Percentiles rank a stretch among this genome's conserved stretches.
Evolutionary conservation across 2,888 invertebrate species (phyloP).

Genomic region (Azorinus chamasolen): DNA sequence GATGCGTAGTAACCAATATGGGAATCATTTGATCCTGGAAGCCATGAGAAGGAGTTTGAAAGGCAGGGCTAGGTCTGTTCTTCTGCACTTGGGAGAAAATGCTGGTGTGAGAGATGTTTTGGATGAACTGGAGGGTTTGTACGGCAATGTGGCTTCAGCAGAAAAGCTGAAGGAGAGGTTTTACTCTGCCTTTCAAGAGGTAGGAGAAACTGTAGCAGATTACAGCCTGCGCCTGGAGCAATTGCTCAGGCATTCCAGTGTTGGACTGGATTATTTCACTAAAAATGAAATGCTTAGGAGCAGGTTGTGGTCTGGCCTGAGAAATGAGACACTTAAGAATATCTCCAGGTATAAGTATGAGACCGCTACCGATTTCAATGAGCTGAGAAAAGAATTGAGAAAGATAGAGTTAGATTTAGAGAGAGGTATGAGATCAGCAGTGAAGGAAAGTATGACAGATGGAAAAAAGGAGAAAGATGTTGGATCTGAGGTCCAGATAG

Average conservation of each 20-base stretch:
- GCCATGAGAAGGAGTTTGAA: conserved; percentile 2
- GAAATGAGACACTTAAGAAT: conserved; percentile 5
- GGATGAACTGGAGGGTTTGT: not conserved
- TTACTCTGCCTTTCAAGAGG: conserved; percentile 4
- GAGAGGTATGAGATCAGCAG: not conserved
- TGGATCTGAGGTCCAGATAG: no score
- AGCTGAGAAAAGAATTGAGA: conserved; percentile 7
- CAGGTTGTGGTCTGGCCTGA: conserved; percentile 15
- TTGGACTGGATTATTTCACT: not conserved
- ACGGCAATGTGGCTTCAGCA: not conserved
- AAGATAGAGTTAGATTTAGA: conserved; percentile 10
- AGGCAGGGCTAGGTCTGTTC: conserved; percentile 12
- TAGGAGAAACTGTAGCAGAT: conserved; percentile 5
- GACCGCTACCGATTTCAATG: not conserved
- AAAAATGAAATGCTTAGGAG: conserved; percentile 17
- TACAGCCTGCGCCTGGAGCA: conserved; percentile 20
- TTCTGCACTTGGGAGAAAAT: conserved; percentile 11
- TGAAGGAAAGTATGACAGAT: not conserved
- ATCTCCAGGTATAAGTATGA: conserved; percentile 22
- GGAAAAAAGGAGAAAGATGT: no score
- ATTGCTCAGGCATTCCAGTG: not conserved
- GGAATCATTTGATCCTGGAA: not conserved
- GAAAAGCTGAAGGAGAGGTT: conserved; percentile 23
- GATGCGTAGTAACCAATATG: no score
- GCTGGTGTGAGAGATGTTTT: not conserved